Percentiles rank a stretch among this genome's conserved stretches.
Conservation (phyloP, 1,140 invertebrate genomes). For the Himalopsyche phryganea region DNA sequence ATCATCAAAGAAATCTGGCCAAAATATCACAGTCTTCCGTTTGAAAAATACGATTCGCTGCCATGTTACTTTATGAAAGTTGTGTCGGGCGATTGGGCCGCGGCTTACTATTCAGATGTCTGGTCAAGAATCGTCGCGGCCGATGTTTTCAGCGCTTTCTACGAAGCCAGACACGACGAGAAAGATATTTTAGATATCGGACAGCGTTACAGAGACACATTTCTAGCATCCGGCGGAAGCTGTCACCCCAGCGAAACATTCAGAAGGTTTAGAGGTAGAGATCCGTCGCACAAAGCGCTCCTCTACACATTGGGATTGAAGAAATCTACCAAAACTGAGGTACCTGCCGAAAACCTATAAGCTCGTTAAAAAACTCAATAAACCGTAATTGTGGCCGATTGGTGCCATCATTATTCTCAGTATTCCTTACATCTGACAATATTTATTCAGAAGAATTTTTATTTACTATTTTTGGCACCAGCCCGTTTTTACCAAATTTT, state of each 20-base stretch:
- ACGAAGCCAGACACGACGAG: constrained; percentile 60
- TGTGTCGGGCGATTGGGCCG: constrained; percentile 67
- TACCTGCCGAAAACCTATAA: no score
- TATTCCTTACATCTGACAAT: no score
- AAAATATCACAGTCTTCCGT: constrained; percentile 67
- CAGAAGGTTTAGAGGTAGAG: constrained; percentile 83
- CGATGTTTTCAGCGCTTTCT: constrained; percentile 82
- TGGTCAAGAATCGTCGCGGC: constrained; percentile 88
- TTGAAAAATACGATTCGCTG: constrained; percentile 73
- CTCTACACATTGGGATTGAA: constrained; percentile 62
- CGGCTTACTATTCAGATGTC: constrained; percentile 71
- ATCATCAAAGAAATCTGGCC: constrained; percentile 75
- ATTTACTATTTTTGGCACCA: no score
- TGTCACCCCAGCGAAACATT: constrained; percentile 80
- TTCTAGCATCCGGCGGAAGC: constrained; percentile 77
- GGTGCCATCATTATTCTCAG: no score
- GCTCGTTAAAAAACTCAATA: no score
- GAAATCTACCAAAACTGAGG: constrained; percentile 7
- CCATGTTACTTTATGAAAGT: constrained; percentile 76
- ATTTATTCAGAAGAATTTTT: no score
- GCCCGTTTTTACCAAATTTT: no score
- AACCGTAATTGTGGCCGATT: no score
- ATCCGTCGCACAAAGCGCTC: constrained; percentile 82
- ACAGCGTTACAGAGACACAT: constrained; percentile 78
- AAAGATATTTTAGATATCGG: constrained; percentile 56